These are phyloP conservation scores for Podarcis muralis DNA, from an alignment of 2,113 vertebrate genomes.

Conservation along the genomic window DNA sequence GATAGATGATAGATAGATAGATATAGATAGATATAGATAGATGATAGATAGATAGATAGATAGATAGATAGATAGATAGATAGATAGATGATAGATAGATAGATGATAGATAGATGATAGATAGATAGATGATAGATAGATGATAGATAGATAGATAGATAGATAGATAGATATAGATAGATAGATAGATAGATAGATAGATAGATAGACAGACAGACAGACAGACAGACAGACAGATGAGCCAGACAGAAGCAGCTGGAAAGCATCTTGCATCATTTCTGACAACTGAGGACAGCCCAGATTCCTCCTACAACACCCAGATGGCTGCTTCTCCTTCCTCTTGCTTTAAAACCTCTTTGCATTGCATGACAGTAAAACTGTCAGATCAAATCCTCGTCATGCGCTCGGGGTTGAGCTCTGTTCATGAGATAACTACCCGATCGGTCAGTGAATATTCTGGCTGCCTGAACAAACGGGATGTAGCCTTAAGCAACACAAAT, in stretches of 20 bases:
- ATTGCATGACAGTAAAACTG: constrained; percentile 62
- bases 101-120: too few species aligned
- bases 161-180: too few species aligned
- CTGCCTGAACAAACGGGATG: constrained; percentile 49
- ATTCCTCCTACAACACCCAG: constrained; percentile 15
- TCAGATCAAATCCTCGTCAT: constrained; percentile 75
- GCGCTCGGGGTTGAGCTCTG: not conserved
- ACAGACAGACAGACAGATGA: not conserved
- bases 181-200: too few species aligned
- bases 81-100: too few species aligned
- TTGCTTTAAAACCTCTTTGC: constrained; percentile 51
- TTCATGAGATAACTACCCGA: constrained; percentile 32
- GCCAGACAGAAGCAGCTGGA: not conserved
- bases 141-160: too few species aligned
- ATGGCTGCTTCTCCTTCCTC: constrained; percentile 28
- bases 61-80: too few species aligned
- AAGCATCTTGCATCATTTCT: fast-evolving
- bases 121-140: too few species aligned
- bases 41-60: too few species aligned
- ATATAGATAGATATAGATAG: too few species aligned
- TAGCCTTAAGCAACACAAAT: constrained; percentile 57
- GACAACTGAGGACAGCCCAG: not conserved
- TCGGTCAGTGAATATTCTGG: constrained; percentile 57
- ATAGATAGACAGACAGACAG: too few species aligned
- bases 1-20: too few species aligned